A percentile compares a stretch with the other conserved stretches of the same genome.
phyloP scores from a whole-genome alignment of 1,140 invertebrate genomes.

The Anoplophora glabripennis region DNA sequence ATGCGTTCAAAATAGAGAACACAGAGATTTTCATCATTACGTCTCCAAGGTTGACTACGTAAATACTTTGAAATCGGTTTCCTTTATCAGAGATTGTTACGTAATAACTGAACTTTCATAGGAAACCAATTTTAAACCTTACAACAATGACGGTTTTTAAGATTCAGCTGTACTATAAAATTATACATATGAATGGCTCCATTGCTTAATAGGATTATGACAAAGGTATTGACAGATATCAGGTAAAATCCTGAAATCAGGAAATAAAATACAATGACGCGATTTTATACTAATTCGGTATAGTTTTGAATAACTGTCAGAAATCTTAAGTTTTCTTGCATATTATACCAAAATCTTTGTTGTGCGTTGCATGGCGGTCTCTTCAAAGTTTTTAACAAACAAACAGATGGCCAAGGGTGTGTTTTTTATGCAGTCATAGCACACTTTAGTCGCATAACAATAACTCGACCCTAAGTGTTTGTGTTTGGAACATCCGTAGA shows the following conservation, averaged over 20 bases:
- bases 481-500: no score
- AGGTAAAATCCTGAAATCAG: slow-evolving; percentile 1
- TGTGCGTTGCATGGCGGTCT: neutral
- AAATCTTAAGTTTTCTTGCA: slow-evolving; percentile 5
- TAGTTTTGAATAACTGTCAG: slow-evolving; percentile 10
- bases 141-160: no score
- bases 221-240: slow-evolving; percentile 10
- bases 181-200: slow-evolving; percentile 4
- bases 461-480: no score
- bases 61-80: no score
- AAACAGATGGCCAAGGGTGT: neutral
- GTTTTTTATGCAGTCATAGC: no score
- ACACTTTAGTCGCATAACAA: no score
- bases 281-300: slow-evolving; percentile 6
- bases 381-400: neutral
- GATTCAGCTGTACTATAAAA: neutral
- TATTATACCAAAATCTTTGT: neutral
- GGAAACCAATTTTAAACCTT: no score
- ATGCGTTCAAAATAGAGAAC: no score
- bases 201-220: slow-evolving; percentile 7
- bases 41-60: no score
- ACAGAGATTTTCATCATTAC: no score
- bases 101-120: no score
- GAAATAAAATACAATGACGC: slow-evolving; percentile 6
- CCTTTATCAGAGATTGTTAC: no score